These are phyloP conservation scores for Agonopterix subpropinquella DNA, from an alignment of 2,888 invertebrate species.

Conservation along the genomic window DNA sequence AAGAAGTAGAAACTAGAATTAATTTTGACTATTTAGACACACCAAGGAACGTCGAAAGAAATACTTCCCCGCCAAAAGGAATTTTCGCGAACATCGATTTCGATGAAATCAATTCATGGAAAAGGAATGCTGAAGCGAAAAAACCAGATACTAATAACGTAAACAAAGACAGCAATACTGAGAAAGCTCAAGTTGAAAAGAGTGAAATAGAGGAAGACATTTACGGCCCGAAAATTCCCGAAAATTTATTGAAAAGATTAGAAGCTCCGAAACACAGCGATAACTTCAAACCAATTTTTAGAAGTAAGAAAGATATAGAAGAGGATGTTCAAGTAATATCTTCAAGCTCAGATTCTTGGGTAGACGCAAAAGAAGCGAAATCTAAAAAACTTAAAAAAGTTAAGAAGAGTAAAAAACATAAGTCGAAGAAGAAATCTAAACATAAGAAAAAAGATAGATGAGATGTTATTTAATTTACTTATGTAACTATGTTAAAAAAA, in stretches of 20 bases:
- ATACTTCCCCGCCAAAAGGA: constrained; percentile 82
- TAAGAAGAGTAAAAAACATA: constrained; percentile 65
- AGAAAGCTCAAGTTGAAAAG: constrained; percentile 9
- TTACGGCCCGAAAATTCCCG: constrained; percentile 78
- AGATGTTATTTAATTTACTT: constrained; percentile 4
- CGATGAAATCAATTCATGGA: constrained; percentile 72
- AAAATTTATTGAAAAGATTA: constrained; percentile 45
- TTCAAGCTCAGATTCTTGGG: constrained; percentile 67
- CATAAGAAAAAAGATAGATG: constrained; percentile 58
- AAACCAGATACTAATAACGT: constrained; percentile 14
- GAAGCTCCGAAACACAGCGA: constrained; percentile 16
- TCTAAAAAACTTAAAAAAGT: constrained; percentile 54
- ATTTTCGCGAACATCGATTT: constrained; percentile 81
- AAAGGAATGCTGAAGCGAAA: constrained; percentile 30
- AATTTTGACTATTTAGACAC: constrained; percentile 34
- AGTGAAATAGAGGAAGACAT: constrained; percentile 29
- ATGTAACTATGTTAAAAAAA: too few relatives aligned
- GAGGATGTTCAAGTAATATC: constrained; percentile 26
- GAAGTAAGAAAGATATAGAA: constrained; percentile 20
- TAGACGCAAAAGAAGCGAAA: constrained; percentile 59
- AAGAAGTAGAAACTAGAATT: constrained; percentile 10
- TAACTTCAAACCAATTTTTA: constrained; percentile 30
- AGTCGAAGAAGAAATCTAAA: constrained; percentile 58
- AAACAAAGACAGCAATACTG: constrained; percentile 8
- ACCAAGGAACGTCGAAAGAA: constrained; percentile 76